These are phyloP conservation scores for Bostrychus sinensis DNA, from an alignment of 2,113 vertebrate genomes.

Conservation along the genomic window DNA sequence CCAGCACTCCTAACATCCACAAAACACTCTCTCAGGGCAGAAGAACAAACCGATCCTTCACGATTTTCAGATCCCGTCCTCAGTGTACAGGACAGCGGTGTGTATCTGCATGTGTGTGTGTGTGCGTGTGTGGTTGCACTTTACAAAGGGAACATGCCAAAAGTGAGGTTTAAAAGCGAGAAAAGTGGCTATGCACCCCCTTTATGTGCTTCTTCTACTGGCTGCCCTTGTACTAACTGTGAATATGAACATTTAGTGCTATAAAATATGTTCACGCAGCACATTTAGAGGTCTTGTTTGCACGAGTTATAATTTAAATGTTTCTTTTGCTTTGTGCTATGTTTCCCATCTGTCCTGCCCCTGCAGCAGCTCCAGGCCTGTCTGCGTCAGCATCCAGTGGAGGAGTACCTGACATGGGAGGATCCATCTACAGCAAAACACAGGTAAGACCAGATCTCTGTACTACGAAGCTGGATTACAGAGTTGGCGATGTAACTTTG, in stretches of 20 bases:
- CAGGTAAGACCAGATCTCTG: slow-evolving; percentile 85
- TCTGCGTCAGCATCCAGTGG: slow-evolving; percentile 88
- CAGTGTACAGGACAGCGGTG: slow-evolving; percentile 43
- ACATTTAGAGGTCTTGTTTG: background rate
- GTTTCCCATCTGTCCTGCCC: background rate
- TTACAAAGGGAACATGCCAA: too few species aligned
- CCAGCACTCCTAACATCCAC: slow-evolving; percentile 29
- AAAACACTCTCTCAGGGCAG: slow-evolving; percentile 21
- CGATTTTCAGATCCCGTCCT: slow-evolving; percentile 39
- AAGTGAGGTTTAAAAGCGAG: slow-evolving; percentile 29
- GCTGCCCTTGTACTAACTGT: slow-evolving; percentile 70
- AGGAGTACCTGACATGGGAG: slow-evolving; percentile 91
- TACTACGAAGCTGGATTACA: too few species aligned
- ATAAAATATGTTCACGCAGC: background rate
- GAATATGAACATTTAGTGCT: slow-evolving; percentile 30
- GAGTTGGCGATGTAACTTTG: too few species aligned
- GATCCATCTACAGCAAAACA: slow-evolving; percentile 92
- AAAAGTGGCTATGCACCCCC: slow-evolving; percentile 35
- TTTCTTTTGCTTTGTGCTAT: slow-evolving; percentile 3
- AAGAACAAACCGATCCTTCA: slow-evolving; percentile 32
- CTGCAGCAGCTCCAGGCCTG: slow-evolving; percentile 80
- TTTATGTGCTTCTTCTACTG: slow-evolving; percentile 66
- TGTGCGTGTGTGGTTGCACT: slow-evolving; percentile 41
- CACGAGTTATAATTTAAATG: too few species aligned
- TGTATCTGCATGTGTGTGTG: slow-evolving; percentile 64